These are phyloP conservation scores for Drosophila neutralis DNA, from an alignment of 2,888 invertebrate genomes.

Conservation along the genomic window DNA sequence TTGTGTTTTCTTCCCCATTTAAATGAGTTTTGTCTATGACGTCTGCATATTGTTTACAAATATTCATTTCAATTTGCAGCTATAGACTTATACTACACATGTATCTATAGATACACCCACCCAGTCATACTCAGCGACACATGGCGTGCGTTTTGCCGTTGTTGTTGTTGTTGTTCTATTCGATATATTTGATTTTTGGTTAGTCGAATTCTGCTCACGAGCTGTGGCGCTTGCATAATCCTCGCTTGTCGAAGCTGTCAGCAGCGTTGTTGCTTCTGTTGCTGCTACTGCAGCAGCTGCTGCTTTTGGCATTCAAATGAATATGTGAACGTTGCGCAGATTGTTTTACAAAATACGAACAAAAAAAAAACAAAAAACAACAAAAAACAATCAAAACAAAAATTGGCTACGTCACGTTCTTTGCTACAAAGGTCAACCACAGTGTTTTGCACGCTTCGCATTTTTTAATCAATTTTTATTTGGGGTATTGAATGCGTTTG, in stretches of 20 bases:
- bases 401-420: conserved; percentile 45
- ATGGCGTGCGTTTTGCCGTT: conserved; percentile 52
- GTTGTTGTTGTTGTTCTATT: conserved; percentile 26
- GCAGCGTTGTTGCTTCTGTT: conserved; percentile 40
- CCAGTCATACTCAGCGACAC: conserved; percentile 48
- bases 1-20: conserved; percentile 51
- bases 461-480: conserved; percentile 37
- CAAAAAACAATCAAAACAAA: conserved; percentile 27
- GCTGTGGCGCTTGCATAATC: conserved; percentile 75
- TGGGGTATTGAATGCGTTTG: conserved; percentile 1
- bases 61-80: conserved; percentile 73
- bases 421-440: conserved; percentile 51
- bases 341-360: conserved; percentile 42
- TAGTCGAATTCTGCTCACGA: conserved; percentile 33
- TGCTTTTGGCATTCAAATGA: conserved; percentile 78
- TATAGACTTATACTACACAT: conserved; percentile 26
- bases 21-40: conserved; percentile 75
- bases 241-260: conserved; percentile 73
- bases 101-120: conserved; percentile 44
- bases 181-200: conserved; percentile 42
- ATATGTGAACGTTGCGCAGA: conserved; percentile 65
- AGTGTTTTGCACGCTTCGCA: conserved; percentile 46
- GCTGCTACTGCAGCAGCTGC: conserved; percentile 60
- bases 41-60: conserved; percentile 78
- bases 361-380: conserved; percentile 12